A percentile compares a stretch with the other conserved stretches of the same genome.
These are phyloP conservation scores for Darevskia mixta DNA, from an alignment of 2,797 vertebrate species.

Conservation along the genomic window DNA sequence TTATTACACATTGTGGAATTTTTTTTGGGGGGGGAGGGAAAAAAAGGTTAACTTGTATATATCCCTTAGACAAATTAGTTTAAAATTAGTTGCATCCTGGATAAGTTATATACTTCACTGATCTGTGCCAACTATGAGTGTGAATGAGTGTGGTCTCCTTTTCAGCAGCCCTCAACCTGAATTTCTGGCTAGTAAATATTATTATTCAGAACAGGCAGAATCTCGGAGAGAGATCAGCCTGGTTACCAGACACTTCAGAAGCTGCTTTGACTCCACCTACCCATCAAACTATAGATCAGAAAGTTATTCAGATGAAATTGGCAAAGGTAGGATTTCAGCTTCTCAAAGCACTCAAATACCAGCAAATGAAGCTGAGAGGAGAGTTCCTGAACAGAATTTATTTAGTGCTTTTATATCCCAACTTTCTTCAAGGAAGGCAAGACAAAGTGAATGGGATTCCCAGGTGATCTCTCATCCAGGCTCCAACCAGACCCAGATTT, in stretches of 20 bases:
- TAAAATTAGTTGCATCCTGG: conserved; percentile 32
- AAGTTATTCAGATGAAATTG: neutral
- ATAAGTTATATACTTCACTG: conserved; percentile 43
- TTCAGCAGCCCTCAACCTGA: conserved; percentile 17
- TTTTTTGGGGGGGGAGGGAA: no score
- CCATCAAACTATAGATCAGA: neutral
- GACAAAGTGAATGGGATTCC: no score
- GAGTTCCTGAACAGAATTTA: no score
- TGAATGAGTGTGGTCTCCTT: conserved; percentile 22
- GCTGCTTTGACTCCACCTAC: neutral
- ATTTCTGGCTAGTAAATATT: conserved; percentile 33
- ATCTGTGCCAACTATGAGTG: conserved; percentile 33
- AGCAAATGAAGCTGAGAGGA: neutral
- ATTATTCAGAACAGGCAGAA: neutral
- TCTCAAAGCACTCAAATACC: neutral
- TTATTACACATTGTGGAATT: conserved; percentile 44
- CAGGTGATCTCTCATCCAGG: no score
- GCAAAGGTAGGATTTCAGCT: neutral
- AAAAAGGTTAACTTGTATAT: neutral
- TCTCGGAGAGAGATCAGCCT: no score
- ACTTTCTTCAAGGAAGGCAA: neutral
- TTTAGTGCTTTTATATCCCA: neutral
- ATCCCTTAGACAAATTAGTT: conserved; percentile 34
- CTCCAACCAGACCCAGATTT: no score
- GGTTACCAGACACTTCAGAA: neutral